Percentiles rank a stretch among this genome's conserved stretches.
These are phyloP conservation scores for Menidia beryllina DNA, from an alignment of 2,113 vertebrate species.

Conservation along the genomic window DNA sequence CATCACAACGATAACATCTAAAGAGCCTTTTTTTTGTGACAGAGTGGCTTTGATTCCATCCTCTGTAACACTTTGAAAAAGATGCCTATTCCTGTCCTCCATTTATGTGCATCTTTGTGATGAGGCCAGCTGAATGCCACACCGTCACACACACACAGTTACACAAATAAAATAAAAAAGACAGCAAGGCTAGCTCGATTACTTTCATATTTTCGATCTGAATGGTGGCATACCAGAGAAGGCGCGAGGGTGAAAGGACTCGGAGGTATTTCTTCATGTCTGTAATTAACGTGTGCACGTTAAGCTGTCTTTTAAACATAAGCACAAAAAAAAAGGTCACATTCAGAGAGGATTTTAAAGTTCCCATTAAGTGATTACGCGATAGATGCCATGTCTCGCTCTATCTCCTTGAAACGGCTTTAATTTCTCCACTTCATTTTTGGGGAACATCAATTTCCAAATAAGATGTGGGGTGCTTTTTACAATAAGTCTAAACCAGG, in stretches of 20 bases:
- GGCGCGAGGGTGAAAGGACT: conserved; percentile 44
- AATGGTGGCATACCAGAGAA: conserved; percentile 46
- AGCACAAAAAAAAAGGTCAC: not conserved
- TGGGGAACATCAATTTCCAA: not conserved
- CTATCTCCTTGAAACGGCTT: not conserved
- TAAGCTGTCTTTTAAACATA: conserved; percentile 29
- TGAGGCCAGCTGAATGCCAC: conserved; percentile 50
- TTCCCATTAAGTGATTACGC: not conserved
- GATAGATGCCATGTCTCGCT: not conserved
- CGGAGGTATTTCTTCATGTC: conserved; percentile 45
- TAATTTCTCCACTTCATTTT: not conserved
- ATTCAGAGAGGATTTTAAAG: conserved; percentile 7
- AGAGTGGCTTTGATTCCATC: conserved; percentile 66
- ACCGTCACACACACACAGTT: conserved; percentile 12
- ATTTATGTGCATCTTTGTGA: conserved; percentile 64
- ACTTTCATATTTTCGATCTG: conserved; percentile 66
- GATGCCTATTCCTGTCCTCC: conserved; percentile 70
- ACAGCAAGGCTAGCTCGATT: conserved; percentile 61
- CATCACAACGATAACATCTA: conserved; percentile 50
- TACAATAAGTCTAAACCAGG: too few species aligned
- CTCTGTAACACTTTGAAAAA: conserved; percentile 66
- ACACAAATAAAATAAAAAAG: conserved; percentile 31
- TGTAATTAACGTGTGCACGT: conserved; percentile 63
- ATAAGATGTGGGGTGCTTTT: not conserved
- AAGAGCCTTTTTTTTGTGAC: conserved; percentile 47